Evolutionary conservation across 35 echinoderm and acorn worm species (phyloP), one percentile per base, ranked within the genome.

Genomic region (Heliocidaris tuberculata): DNA sequence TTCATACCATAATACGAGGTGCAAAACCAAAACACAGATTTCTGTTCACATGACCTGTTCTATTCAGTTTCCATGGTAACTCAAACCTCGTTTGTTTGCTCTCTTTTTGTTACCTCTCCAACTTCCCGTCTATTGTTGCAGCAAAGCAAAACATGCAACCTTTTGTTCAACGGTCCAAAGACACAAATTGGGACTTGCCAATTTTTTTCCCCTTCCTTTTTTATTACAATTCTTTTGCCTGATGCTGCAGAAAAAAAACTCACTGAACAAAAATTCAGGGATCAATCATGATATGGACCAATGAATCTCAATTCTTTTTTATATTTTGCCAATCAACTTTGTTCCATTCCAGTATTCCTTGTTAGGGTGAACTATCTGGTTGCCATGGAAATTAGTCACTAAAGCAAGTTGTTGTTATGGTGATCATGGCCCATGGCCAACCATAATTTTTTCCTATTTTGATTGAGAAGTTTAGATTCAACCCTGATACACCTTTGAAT

Each of bases 31-130:
- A 92, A 50, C 90, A 31, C 48, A 48, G 50, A 92, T 47, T 92
- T 92, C 50, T 92, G 90, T 54, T 48, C 90, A 92, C 90, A 92
- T 92, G 47, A 92, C 90, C 29, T 48, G 29, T 92, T 92, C 90
- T 92, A 50, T 92, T 92, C 50, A 50, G 90, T 92, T 92, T 17
- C 90, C 90, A 92, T 48, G 90, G 90, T 13, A 56, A 92, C 90
- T 56, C 42, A 42, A 92, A 50, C 50, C 50, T 48, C 27, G 50
- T 42, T 48, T 92, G 90, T 92, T 92, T 92, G 90, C 29, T 92
- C 90, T 47, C 47, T 56, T 56, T 50, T 92, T 92, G 90, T 92
- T 92, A 56, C 47, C 90, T 47, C 10, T 27, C 90, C 90, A 92
- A 56, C 90, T 92, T 92, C 90, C 90, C 50, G 31, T 56, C 90